Evolutionary conservation across 2,113 vertebrate genomes (phyloP), one percentile per base, ranked within the genome.

Genomic region (Pachycephala philippinensis): DNA sequence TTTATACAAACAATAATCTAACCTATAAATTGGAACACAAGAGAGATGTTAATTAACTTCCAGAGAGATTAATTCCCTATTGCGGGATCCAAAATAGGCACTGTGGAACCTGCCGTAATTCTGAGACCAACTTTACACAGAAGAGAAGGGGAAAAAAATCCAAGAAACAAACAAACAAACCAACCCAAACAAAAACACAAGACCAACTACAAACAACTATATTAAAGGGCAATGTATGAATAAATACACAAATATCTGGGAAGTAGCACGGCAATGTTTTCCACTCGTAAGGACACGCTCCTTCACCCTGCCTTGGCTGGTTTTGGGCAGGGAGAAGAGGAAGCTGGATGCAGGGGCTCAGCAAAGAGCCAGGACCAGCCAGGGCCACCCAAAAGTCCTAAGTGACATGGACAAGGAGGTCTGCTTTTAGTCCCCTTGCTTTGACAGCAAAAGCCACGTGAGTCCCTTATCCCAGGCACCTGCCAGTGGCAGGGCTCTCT

Each of bases 1-100:
- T 78, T 89, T 56, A 63, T 26, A 87, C 37, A 91, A 95, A 90
- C 83, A 95, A 53, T 60, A 88, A 88, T 75, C 44, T 89, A 64
- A 93, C 92, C 91, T 87, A 86, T 75, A 64, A 87, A 84, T 9
- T 92, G 47, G 65, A 95, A 90, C 0, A 7, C 50, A 54, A 80
- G 47, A 78, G 27, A 84, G 22, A 87, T 40, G 87, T 64, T 95
- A 49, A 84, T 91, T 92, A 82, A 61, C 81, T 84, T 79, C 31
- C 40, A 93, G 30, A 44, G 28, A 91, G 49, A 94, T 92, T 82
- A 79, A 82, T 75, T 84, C 40, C 45, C 65, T 84, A 2, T 42
- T 71, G 31, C 1, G 0, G 45, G 72, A 84, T 42, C 65, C 61
- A 89, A 78, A 92, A 90, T 5, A 84, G 52, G 56, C 14, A 82